Evolutionary conservation across 2,113 vertebrate species (phyloP).

Genomic region (Otis tarda): DNA sequence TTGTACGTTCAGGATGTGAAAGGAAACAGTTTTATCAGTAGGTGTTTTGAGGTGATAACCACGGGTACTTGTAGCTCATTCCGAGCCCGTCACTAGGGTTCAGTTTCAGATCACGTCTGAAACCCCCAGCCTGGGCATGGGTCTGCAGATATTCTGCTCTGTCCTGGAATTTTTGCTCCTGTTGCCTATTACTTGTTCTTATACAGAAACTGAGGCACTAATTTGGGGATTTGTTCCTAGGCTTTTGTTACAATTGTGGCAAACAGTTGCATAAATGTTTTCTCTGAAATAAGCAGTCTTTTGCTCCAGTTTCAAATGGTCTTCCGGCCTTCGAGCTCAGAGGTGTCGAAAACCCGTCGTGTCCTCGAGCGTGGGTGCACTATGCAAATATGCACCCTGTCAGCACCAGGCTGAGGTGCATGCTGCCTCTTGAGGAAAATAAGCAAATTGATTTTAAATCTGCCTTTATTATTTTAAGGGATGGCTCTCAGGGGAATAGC

Average conservation of each 20-base stretch:
- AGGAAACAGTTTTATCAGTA: background rate
- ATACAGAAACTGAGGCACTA: background rate
- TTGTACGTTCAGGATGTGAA: background rate
- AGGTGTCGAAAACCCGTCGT: fast-evolving
- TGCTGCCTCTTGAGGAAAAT: background rate
- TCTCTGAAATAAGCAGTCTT: background rate
- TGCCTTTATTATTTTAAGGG: background rate
- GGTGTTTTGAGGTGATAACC: background rate
- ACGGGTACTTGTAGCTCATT: background rate
- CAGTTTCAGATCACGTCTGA: background rate
- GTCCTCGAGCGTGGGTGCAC: background rate
- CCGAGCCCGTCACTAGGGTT: background rate
- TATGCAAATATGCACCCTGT: too few relatives aligned
- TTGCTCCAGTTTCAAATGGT: background rate
- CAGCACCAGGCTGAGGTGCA: background rate
- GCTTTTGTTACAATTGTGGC: background rate
- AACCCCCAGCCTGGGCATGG: background rate
- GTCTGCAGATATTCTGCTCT: background rate
- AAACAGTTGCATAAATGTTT: background rate
- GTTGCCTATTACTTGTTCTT: background rate
- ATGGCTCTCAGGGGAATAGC: background rate
- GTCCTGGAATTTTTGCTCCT: background rate
- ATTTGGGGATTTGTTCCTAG: background rate
- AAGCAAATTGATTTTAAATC: background rate
- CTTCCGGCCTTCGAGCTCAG: background rate